Base-by-base conservation (phyloP, 2,888 invertebrate species). In the Drosophila tripunctata region DNA sequence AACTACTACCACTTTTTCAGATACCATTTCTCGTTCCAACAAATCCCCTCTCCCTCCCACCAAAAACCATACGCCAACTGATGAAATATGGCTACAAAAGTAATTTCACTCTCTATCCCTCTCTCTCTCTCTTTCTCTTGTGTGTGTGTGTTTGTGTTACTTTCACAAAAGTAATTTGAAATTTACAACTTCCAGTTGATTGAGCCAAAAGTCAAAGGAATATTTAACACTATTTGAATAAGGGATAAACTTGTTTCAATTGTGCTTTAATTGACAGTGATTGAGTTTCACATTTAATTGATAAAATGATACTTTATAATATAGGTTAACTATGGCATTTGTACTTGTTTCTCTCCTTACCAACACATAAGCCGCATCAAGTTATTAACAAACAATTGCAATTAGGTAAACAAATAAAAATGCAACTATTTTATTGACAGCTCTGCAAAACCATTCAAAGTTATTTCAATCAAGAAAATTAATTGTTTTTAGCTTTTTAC, bases 131-230 rank as follows among this genome's bases (percentile, higher is more conserved):
- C 14, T 27, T 8, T n/a, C 3, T 19, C 35, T 12, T 15, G 22
- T 33, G 44, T 33, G 1, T 14, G 14, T 19, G 35, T 17, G 27
- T 15, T 24, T 50, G 44, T 31, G 44, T 21, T 33, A 8, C 19
- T 43, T 21, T 38, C 43, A 51, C 8, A 44, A 66, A 68, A 71
- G 74, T 77, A 83, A 80, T 79, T 80, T 81, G 78, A 83, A 78
- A 80, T 80, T 83, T 80, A 80, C 81, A 80, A 77, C 77, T 79
- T 79, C 77, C 60, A 50, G 74, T 75, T 83, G 77, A 83, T 83
- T 66, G 83, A 79, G 67, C 69, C 60, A 61, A 68, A 56, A 73
- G 55, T 48, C 43, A 10, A 31, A 33, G 15, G 17, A n/a, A 38
- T 27, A 33, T 41, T 45, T 15, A 41, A 36, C 36, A 48, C 43